Evolutionary conservation across 2,113 vertebrate species (phyloP).

Genomic region (Laticauda colubrina): DNA sequence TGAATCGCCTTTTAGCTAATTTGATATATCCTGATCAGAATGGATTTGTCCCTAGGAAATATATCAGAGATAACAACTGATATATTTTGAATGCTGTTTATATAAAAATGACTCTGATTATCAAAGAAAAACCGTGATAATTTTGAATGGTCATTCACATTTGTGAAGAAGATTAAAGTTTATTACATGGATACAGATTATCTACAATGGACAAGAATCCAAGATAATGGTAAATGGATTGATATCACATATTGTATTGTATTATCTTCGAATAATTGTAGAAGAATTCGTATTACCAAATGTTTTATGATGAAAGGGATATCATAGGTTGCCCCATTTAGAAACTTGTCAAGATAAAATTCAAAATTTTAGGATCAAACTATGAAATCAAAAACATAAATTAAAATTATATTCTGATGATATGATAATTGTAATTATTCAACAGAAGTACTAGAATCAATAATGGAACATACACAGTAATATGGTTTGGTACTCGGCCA

Average conservation of each 20-base stretch:
- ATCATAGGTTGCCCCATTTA: not conserved
- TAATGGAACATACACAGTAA: not conserved
- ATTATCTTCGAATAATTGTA: not conserved
- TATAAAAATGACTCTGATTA: not conserved
- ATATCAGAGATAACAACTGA: not conserved
- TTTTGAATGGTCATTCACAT: not conserved
- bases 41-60: not conserved
- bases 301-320: not conserved
- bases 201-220: not conserved
- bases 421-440: not conserved
- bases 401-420: not conserved
- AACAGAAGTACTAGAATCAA: not conserved
- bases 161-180: not conserved
- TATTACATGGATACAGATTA: not conserved
- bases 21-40: not conserved
- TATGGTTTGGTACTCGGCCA: not conserved
- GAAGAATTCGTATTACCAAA: not conserved
- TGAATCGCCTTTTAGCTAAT: not conserved
- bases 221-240: not conserved
- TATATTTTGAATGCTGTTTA: not conserved
- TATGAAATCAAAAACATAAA: not conserved
- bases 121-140: not conserved
- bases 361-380: not conserved
- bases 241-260: not conserved
- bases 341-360: not conserved